Base-by-base conservation (phyloP, 2,888 invertebrate genomes). In the Eurytoma adleriae region DNA sequence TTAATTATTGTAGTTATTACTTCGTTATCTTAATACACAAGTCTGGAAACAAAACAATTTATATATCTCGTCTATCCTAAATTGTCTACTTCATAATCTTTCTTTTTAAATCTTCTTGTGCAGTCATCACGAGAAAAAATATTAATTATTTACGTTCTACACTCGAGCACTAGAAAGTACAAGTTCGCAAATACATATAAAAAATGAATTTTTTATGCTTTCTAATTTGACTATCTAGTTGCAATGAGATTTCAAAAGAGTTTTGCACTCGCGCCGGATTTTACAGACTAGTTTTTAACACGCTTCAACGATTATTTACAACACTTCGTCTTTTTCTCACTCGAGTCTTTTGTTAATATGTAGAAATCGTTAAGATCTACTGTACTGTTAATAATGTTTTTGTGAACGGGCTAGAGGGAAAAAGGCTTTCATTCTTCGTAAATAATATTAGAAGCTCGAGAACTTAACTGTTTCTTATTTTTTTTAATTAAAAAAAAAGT, bases 301-400 rank as follows among this genome's bases (percentile, higher is more conserved):
- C 70, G 73, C 56, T 62, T 64, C 18, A 75, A 69, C 64, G 57
- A 79, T 40, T 79, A 79, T 79, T 54, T 79, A 79, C 74, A 74
- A 70, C 57, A 12, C 50, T 78, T 12, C 69, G 20, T 27, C 57
- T 50, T 40, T 69, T 66, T 79, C 74, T 75, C 79, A 75, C 70
- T 74, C 66, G 75, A 79, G 68, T 69, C 79, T 74, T 77, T 48
- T 10, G 16, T 66, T 73, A 79, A 62, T 69, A 69, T 56, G 59
- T 52, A 73, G 20, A 78, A 54, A 56, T 73, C 27, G 40, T 68
- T 68, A 78, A 72, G 62, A 61, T 12, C 61, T 72, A 78, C 24
- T 48, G 27, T 61, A 78, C 52, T 27, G 18, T 61, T 62, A 54
- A 30, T 62, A 5, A 30, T 30, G 16, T 30, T 62, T 12, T 30